Percentiles rank a stretch among this genome's conserved stretches.
Evolutionary conservation across 2,888 invertebrate species (phyloP).

Genomic region (Scaptomyza cyrtandrae): DNA sequence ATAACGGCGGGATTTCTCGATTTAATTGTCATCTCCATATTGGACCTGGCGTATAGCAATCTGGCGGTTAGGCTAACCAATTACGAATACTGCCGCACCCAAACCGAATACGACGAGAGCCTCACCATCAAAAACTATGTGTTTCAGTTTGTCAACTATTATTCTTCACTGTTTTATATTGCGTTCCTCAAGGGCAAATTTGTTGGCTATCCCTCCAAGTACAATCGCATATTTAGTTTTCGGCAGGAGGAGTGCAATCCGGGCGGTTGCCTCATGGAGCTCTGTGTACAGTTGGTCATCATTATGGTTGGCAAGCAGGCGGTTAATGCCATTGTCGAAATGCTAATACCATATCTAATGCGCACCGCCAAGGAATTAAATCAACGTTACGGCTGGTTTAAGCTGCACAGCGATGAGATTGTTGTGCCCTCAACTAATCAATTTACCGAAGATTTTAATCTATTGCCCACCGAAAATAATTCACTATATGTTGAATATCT

Average conservation of each 20-base stretch:
- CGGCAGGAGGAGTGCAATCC: conserved; percentile 92
- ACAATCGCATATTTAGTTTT: conserved; percentile 89
- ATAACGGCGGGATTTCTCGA: conserved; percentile 92
- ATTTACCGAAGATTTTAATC: conserved; percentile 90
- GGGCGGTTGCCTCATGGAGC: conserved; percentile 93
- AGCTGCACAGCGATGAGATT: conserved; percentile 81
- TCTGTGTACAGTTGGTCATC: conserved; percentile 93
- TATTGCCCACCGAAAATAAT: conserved; percentile 87
- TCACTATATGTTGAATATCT: conserved; percentile 93
- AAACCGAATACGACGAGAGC: conserved; percentile 94
- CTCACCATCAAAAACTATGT: conserved; percentile 94
- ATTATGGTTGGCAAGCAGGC: conserved; percentile 95
- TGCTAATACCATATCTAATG: conserved; percentile 88
- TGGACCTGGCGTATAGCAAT: conserved; percentile 89
- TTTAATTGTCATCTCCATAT: conserved; percentile 90
- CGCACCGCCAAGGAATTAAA: conserved; percentile 85
- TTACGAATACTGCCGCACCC: conserved; percentile 91
- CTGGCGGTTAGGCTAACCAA: conserved; percentile 89
- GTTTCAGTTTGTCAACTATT: conserved; percentile 95
- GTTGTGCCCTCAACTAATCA: conserved; percentile 87
- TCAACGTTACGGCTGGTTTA: conserved; percentile 85
- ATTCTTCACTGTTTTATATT: conserved; percentile 94
- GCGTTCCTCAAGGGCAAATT: conserved; percentile 92
- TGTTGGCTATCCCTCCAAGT: conserved; percentile 91
- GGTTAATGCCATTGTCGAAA: conserved; percentile 91